Percentiles rank a stretch among this genome's conserved stretches.
Conservation (phyloP, 2,888 invertebrate genomes). For the Idaea aversata region DNA sequence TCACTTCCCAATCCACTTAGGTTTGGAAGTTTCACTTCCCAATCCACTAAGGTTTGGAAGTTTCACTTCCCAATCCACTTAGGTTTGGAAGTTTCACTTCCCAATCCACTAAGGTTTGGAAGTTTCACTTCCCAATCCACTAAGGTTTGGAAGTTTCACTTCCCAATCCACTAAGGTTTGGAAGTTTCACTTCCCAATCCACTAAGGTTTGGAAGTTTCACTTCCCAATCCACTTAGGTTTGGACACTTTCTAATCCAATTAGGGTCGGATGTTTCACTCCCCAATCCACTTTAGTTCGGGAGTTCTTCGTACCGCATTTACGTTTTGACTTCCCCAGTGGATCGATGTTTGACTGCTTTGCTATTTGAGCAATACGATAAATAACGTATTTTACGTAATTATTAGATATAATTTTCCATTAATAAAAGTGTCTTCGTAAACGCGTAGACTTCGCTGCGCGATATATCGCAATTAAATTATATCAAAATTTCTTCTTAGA, state of each 20-base stretch:
- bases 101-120: too few species aligned
- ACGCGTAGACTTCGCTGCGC: slow-evolving; percentile 48
- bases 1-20: background rate
- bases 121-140: background rate
- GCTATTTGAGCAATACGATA: slow-evolving; percentile 43
- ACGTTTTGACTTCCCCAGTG: slow-evolving; percentile 53
- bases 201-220: background rate
- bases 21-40: background rate
- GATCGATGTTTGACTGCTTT: slow-evolving; percentile 53
- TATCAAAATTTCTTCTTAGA: slow-evolving; percentile 62
- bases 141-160: background rate
- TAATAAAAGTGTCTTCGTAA: slow-evolving; percentile 63
- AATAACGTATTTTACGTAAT: slow-evolving; percentile 64
- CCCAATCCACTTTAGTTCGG: slow-evolving; percentile 37
- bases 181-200: background rate
- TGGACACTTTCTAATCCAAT: background rate
- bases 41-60: background rate
- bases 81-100: too few species aligned
- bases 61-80: too few species aligned
- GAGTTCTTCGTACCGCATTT: slow-evolving; percentile 63
- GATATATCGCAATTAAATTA: slow-evolving; percentile 56
- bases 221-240: background rate
- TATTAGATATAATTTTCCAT: slow-evolving; percentile 68
- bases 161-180: background rate
- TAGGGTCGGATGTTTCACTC: background rate